Evolutionary conservation across 2,888 invertebrate genomes (phyloP).

Genomic region (Chrysotoxum bicinctum): DNA sequence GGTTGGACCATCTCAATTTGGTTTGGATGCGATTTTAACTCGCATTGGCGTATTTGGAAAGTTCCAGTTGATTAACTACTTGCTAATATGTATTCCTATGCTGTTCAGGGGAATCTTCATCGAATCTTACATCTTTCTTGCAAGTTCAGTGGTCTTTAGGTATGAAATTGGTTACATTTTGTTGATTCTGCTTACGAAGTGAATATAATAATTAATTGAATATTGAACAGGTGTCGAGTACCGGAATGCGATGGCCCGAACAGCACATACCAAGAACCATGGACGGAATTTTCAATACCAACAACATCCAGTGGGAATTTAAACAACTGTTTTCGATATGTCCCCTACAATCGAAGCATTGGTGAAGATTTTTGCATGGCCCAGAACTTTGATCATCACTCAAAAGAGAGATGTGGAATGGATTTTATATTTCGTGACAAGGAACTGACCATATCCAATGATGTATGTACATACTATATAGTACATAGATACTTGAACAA

Average conservation of each 20-base stretch:
- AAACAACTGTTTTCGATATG: slow-evolving; percentile 82
- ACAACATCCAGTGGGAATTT: slow-evolving; percentile 78
- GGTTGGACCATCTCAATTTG: neutral
- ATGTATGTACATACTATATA: slow-evolving; percentile 83
- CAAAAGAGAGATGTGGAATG: slow-evolving; percentile 81
- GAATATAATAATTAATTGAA: slow-evolving; percentile 46
- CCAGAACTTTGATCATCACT: slow-evolving; percentile 79
- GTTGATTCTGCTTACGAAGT: neutral
- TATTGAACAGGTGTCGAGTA: slow-evolving; percentile 79
- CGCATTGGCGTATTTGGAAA: slow-evolving; percentile 85
- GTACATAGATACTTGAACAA: too few relatives aligned
- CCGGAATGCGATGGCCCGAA: slow-evolving; percentile 78
- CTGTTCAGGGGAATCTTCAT: slow-evolving; percentile 86
- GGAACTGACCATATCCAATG: slow-evolving; percentile 85
- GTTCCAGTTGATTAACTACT: slow-evolving; percentile 85
- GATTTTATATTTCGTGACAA: slow-evolving; percentile 83
- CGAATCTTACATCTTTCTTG: slow-evolving; percentile 86
- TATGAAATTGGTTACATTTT: neutral
- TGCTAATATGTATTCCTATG: slow-evolving; percentile 85
- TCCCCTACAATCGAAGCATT: slow-evolving; percentile 67
- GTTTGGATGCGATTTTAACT: slow-evolving; percentile 76
- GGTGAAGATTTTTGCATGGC: slow-evolving; percentile 78
- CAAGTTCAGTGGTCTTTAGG: slow-evolving; percentile 87
- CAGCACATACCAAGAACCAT: slow-evolving; percentile 79
- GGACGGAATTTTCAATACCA: slow-evolving; percentile 82